phyloP scores from a whole-genome alignment of 2,113 vertebrate genomes.

The Oxyruncus cristatus region DNA sequence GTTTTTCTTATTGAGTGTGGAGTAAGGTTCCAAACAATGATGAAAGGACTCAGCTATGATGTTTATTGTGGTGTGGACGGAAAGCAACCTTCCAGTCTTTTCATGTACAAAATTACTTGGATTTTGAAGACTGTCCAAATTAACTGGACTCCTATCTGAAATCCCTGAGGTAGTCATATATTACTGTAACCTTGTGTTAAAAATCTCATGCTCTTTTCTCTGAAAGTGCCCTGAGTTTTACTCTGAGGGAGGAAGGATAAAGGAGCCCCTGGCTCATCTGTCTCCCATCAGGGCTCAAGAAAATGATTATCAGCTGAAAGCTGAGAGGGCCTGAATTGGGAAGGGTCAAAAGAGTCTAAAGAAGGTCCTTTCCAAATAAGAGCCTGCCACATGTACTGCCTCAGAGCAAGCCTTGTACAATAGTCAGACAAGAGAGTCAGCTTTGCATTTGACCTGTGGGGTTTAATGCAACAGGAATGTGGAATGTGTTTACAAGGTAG shows the following conservation, averaged over 20 bases:
- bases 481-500: slow-evolving; percentile 51
- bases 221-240: not conserved
- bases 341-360: not conserved
- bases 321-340: not conserved
- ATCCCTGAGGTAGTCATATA: not conserved
- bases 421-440: slow-evolving; percentile 6
- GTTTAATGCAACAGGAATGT: slow-evolving; percentile 47
- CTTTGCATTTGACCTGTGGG: slow-evolving; percentile 45
- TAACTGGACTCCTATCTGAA: not conserved
- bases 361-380: not conserved
- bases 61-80: not conserved
- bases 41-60: not conserved
- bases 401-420: not conserved
- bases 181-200: not conserved
- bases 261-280: not conserved
- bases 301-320: not conserved
- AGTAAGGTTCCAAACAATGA: not conserved
- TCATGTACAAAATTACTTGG: not conserved
- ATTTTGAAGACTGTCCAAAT: not conserved
- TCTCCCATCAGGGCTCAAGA: not conserved
- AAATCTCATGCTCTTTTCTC: not conserved
- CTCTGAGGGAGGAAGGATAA: not conserved
- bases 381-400: not conserved
- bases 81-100: not conserved
- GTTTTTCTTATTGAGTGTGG: not conserved